Base-by-base conservation (phyloP, 1,140 invertebrate genomes). In the Bombus confusus region DNA sequence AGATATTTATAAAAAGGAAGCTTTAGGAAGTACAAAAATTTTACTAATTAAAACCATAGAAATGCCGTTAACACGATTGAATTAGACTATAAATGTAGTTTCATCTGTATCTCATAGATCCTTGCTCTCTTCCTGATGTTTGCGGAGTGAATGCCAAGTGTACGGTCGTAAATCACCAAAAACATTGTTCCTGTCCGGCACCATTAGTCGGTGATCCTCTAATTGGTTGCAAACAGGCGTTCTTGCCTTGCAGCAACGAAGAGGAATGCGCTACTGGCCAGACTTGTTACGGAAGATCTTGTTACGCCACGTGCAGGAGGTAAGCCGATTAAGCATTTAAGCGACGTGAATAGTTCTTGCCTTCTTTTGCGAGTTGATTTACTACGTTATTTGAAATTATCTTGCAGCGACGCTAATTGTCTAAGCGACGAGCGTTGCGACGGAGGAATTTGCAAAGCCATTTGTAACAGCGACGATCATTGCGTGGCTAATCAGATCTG, bases 101-200 rank as follows among this genome's bases (percentile, higher is more conserved):
- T 59, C 72, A 9, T 47, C 3, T 37, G 9, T 18, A 22, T 28
- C 34, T 77, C 87, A 25, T 78, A 88, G 96, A 98, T 96, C 96
- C 97, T 9, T 98, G 98, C 90, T 94, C 95, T 2, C 96, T 97
- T 71, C 96, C 97, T 18, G 97, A 97, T n/a, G 96, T 97, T n/a
- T 98, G 98, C 93, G 98, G 98, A 39, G 97, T 96, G 10, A 98
- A 98, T 93, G 97, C 98, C 4, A 88, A 96, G 41, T 98, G 98
- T 91, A 92, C 93, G 52, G 96, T 97, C 4, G 93, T 96, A 79
- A 96, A 97, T 91, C 98, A 98, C 93, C 94, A 95, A 69, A 97
- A 97, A 85, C 93, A 96, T 83, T 99, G 98, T 92, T 95, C 93
- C 47, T 99, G 98, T 94, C 96, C 97, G 5, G 86, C 95, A 71